phyloP scores from a whole-genome alignment of 1,140 invertebrate genomes.

The Tetragnatha versicolor region DNA sequence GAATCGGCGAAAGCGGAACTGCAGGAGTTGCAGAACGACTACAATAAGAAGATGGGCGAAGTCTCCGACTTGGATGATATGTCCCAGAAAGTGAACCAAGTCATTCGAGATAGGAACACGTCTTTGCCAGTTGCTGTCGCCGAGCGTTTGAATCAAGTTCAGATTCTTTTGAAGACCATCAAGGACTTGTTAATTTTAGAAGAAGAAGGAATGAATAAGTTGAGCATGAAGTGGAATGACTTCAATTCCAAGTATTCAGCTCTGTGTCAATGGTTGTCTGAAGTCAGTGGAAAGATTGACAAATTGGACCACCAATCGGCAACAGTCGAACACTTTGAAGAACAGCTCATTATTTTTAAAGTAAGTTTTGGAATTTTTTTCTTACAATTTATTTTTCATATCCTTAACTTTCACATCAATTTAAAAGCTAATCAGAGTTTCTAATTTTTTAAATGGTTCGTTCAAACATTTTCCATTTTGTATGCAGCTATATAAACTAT shows the following conservation, averaged over 20 bases:
- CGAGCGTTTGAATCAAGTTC: constrained; percentile 74
- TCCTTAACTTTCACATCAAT: too few relatives aligned
- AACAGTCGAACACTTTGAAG: background rate
- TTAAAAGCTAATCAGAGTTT: too few relatives aligned
- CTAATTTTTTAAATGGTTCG: too few relatives aligned
- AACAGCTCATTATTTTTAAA: constrained; percentile 26
- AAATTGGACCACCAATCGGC: constrained; percentile 7
- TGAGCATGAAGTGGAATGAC: constrained; percentile 40
- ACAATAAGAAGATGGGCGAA: constrained; percentile 74
- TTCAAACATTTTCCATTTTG: too few relatives aligned
- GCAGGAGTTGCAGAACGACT: constrained; percentile 71
- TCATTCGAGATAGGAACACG: constrained; percentile 73
- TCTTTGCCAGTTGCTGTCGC: constrained; percentile 74
- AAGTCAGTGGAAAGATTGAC: constrained; percentile 17
- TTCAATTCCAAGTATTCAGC: constrained; percentile 34
- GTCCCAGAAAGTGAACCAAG: constrained; percentile 66
- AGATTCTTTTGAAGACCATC: constrained; percentile 63
- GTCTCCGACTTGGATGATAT: constrained; percentile 74
- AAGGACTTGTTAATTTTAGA: background rate
- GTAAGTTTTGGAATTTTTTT: constrained; percentile 26
- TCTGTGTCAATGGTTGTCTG: constrained; percentile 26
- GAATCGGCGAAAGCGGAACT: constrained; percentile 64
- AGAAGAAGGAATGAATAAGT: constrained; percentile 27
- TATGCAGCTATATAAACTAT: too few relatives aligned
- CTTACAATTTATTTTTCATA: background rate